Evolutionary conservation across 2,797 vertebrate species (phyloP), one percentile per base, ranked within the genome.

Genomic region (Naso thynnoides): DNA sequence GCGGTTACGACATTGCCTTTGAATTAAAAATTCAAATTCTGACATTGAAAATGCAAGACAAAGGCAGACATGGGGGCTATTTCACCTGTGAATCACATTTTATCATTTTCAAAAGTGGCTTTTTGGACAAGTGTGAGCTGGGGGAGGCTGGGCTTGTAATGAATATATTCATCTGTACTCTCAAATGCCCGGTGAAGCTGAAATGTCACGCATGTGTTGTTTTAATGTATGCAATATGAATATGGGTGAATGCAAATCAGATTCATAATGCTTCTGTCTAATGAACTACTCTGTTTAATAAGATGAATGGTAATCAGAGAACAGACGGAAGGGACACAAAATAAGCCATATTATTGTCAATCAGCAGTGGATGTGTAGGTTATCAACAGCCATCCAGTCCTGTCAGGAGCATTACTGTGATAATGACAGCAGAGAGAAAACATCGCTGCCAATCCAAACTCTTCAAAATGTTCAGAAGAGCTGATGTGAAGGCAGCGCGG

Each of bases 151-250:
- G 21, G 24, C 65, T 60, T 47, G 54, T 68, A 56, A 89, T 92
- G 88, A 91, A 91, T 91, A 86, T 80, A 88, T 89, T 90, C 84
- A 90, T 89, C 63, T 70, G 67, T 74, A 45, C 68, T 79, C 78
- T 87, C 74, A 81, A 79, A 82, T 77, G 85, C 78, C 68, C 54
- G 55, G 70, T 44, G 84, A 79, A 86, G 83, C 87, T 23, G 63
- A 90, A 90, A 92, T 90, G 85, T 87, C 89, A 88, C 54, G 81
- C 87, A 65, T 59, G 88, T 91, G 86, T 87, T 88, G 68, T 84
- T 85, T 83, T 89, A 88, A 91, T 91, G 84, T 86, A 87, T 89
- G 90, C 89, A 38, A 85, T 88, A 89, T 91, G 91, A 93, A 93
- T 88, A 89, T 84, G 86, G 83, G 84, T 55, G 45, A 59, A 90